Evolutionary conservation across 2,888 invertebrate genomes (phyloP), one percentile per base, ranked within the genome.

Genomic region (Amphiduros pacificus): DNA sequence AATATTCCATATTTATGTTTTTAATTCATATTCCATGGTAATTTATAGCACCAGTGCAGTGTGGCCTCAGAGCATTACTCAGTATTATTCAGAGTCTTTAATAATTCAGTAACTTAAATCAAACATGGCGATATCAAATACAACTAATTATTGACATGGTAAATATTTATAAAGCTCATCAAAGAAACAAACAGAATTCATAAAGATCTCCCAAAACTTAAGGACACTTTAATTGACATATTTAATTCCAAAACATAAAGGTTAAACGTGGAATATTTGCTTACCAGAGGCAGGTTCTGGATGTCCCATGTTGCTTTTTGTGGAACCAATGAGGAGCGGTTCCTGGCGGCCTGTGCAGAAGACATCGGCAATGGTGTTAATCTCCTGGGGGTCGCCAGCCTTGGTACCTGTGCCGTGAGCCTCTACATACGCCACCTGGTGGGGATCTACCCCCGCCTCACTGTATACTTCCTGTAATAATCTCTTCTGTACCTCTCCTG

Each of bases 361-460:
- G 5, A 82, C 76, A 68, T 94, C 92, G 0, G 92, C 91, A 71
- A 99, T 94, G 0, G 95, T 91, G 82, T 96, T 95, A 2, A 95
- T 90, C 85, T 99, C 99, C 81, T 97, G 93, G 0, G 97, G 97
- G 85, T 99, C 99, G n/a, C 98, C 82, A 14, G 77, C 82, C 68
- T 96, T 96, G 11, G 98, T 99, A 62, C 98, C 99, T 24, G 98
- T 99, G 60, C 98, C 98, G 84, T 99, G 99, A 56, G 97, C 95
- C 84, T 99, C 99, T 1, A 99, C 91, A 82, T 97, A 99, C 2
- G 85, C 86, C 0, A 99, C 92, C 60, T 91, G 90, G 55, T 85
- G 82, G 3, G 98, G 97, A 73, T 91, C 88, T 57, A 99, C 82
- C 0, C 89, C 88, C 41, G 89, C 89, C 83, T 94, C 94, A 6